These are phyloP conservation scores for Drosophila auraria DNA, from an alignment of 1,140 invertebrate species.

Conservation along the genomic window DNA sequence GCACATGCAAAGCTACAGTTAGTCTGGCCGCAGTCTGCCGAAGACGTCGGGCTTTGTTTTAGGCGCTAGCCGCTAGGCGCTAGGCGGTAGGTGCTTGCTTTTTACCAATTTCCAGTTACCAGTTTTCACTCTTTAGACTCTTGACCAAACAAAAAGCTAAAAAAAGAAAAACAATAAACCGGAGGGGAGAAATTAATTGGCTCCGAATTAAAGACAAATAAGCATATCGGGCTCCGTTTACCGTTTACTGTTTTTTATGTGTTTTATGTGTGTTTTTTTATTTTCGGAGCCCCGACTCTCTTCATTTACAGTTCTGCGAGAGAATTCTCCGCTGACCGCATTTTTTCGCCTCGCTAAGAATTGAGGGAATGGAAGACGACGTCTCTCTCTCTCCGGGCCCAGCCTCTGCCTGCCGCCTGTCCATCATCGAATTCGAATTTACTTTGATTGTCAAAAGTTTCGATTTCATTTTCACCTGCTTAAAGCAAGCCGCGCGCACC, in stretches of 20 bases:
- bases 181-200: slow-evolving; percentile 78
- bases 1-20: slow-evolving; percentile 27
- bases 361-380: slow-evolving; percentile 12
- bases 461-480: slow-evolving; percentile 82
- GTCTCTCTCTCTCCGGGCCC: not conserved
- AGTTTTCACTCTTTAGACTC: slow-evolving; percentile 32
- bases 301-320: slow-evolving; percentile 72
- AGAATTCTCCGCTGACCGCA: slow-evolving; percentile 74
- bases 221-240: slow-evolving; percentile 67
- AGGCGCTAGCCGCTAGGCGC: not conserved
- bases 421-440: slow-evolving; percentile 36
- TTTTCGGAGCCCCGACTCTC: slow-evolving; percentile 7
- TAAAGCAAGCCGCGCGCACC: not conserved
- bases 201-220: slow-evolving; percentile 74
- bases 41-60: slow-evolving; percentile 6
- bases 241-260: slow-evolving; percentile 33
- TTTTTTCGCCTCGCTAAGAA: slow-evolving; percentile 65
- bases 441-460: slow-evolving; percentile 52
- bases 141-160: not conserved
- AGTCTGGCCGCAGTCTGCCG: slow-evolving; percentile 25
- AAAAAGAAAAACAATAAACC: slow-evolving; percentile 10
- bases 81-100: too few relatives aligned
- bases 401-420: slow-evolving; percentile 25
- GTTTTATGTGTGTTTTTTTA: too few relatives aligned
- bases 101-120: not conserved